These are phyloP conservation scores for Melanotaenia parkinsoni DNA, from an alignment of 2,797 vertebrate species.

Conservation along the genomic window DNA sequence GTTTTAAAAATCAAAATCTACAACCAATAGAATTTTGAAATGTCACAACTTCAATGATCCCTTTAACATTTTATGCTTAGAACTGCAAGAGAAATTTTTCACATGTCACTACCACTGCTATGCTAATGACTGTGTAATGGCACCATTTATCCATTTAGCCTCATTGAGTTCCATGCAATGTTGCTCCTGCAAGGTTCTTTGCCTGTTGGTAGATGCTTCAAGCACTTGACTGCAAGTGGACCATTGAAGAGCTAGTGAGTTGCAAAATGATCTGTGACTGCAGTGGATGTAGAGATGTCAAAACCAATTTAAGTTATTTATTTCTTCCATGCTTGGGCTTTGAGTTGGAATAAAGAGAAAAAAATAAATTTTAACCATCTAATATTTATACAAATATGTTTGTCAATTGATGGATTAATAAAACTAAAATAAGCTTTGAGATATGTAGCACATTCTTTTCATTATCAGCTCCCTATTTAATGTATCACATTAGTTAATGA, in stretches of 20 bases:
- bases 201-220: constrained; percentile 50
- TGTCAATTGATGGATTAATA: background rate
- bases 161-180: constrained; percentile 72
- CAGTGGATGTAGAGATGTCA: constrained; percentile 23
- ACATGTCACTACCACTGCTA: constrained; percentile 67
- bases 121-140: constrained; percentile 75
- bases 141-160: constrained; percentile 78
- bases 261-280: constrained; percentile 40
- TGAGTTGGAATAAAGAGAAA: constrained; percentile 11
- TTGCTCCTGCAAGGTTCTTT: constrained; percentile 58
- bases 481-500: background rate
- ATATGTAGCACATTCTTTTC: no score
- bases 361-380: background rate
- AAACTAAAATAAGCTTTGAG: no score
- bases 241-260: constrained; percentile 56
- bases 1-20: constrained; percentile 55
- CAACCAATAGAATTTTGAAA: constrained; percentile 52
- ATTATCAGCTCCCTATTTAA: background rate
- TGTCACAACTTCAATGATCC: constrained; percentile 49
- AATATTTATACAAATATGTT: background rate
- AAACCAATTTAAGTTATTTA: constrained; percentile 25
- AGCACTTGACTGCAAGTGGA: constrained; percentile 63
- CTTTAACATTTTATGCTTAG: constrained; percentile 55
- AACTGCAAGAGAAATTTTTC: constrained; percentile 59
- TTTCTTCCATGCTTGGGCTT: constrained; percentile 13